Evolutionary conservation across 2,797 vertebrate species (phyloP).

Genomic region (Gymnoscopelus microlampas): DNA sequence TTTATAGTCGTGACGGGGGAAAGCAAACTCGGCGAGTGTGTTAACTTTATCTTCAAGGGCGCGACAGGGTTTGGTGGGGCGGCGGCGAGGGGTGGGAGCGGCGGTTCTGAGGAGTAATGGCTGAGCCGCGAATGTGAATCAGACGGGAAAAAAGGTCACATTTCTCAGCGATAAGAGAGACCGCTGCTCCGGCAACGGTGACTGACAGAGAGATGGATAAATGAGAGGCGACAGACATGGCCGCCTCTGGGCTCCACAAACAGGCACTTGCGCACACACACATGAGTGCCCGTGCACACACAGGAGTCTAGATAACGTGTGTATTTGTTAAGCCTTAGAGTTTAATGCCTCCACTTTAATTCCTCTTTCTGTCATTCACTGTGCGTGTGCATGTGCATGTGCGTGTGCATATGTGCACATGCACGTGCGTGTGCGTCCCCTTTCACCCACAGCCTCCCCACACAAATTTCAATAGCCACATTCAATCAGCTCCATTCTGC

Average conservation of each 20-base stretch:
- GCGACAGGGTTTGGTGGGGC: constrained; percentile 1
- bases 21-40: constrained; percentile 72
- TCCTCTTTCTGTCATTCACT: no score
- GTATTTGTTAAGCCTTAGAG: no score
- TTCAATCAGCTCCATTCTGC: neutral
- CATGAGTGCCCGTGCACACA: neutral
- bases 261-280: constrained; percentile 13
- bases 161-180: constrained; percentile 63
- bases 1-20: constrained; percentile 68
- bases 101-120: constrained; percentile 69
- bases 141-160: constrained; percentile 60
- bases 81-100: neutral
- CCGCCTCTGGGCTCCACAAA: constrained; percentile 20
- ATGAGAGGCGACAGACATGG: constrained; percentile 51
- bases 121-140: constrained; percentile 59
- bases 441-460: neutral
- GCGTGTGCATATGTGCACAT: neutral
- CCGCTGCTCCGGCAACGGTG: constrained; percentile 42
- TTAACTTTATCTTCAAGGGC: constrained; percentile 81
- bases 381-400: neutral
- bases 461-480: neutral
- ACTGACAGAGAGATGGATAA: constrained; percentile 53
- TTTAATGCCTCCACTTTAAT: no score
- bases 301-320: neutral
- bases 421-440: neutral